Conservation (phyloP, 2,888 invertebrate genomes). For the Lapara coniferarum region DNA sequence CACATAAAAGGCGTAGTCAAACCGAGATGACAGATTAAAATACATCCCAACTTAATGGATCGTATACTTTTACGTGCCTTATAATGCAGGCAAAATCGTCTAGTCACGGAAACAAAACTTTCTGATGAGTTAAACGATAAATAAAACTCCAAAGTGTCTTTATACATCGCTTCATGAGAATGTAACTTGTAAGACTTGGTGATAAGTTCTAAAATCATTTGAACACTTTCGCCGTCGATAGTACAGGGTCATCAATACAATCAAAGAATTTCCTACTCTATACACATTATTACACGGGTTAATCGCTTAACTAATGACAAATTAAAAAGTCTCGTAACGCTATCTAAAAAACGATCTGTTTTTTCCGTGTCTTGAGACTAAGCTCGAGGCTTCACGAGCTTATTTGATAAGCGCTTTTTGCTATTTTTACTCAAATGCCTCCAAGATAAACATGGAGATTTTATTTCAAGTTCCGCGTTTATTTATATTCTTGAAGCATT, state of each 20-base stretch:
- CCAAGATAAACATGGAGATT: constrained; percentile 36
- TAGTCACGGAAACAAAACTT: constrained; percentile 44
- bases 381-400: constrained; percentile 47
- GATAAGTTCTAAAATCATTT: constrained; percentile 16
- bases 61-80: constrained; percentile 34
- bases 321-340: constrained; percentile 29
- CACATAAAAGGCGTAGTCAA: constrained; percentile 25
- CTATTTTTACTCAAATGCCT: constrained; percentile 51
- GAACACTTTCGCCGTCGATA: constrained; percentile 9
- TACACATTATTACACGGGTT: constrained; percentile 21
- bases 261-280: constrained; percentile 20
- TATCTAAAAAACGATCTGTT: constrained; percentile 55
- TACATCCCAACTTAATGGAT: constrained; percentile 36
- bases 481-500: constrained; percentile 24
- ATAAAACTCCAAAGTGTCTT: constrained; percentile 35
- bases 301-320: constrained; percentile 24
- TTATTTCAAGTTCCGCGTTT: constrained; percentile 27
- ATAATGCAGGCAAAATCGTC: constrained; percentile 41
- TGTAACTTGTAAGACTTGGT: constrained; percentile 26
- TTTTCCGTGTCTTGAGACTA: constrained; percentile 55
- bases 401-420: constrained; percentile 56
- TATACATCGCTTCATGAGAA: background rate
- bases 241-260: constrained; percentile 17
- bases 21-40: constrained; percentile 36
- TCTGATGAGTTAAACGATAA: constrained; percentile 40